Evolutionary conservation across 2,888 invertebrate species (phyloP).

Genomic region (Atrina japonica): DNA sequence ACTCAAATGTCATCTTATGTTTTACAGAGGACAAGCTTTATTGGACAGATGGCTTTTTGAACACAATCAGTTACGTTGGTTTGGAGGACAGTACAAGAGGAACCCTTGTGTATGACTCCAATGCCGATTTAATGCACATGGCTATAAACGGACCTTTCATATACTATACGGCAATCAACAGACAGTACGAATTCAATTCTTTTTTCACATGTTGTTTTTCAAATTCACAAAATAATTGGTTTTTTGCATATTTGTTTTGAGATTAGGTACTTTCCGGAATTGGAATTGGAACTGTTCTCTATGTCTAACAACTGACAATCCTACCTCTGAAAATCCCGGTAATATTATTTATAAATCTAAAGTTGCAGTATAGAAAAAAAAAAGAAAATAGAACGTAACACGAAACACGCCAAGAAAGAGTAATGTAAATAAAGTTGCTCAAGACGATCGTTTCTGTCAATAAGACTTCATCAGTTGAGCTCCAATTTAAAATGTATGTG

Average conservation of each 20-base stretch:
- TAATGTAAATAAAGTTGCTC: too few relatives aligned
- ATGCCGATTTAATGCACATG: conserved; percentile 13
- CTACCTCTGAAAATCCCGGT: too few relatives aligned
- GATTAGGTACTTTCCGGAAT: background rate
- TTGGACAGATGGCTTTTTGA: conserved; percentile 17
- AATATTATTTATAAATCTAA: too few relatives aligned
- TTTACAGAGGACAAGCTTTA: conserved; percentile 16
- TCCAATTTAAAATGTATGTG: too few relatives aligned
- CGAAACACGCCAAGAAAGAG: too few relatives aligned
- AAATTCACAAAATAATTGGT: background rate
- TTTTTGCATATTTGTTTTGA: too few relatives aligned
- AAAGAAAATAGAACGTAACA: too few relatives aligned
- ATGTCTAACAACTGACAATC: too few relatives aligned
- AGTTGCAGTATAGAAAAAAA: too few relatives aligned
- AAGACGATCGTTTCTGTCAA: too few relatives aligned
- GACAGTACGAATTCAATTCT: conserved; percentile 13
- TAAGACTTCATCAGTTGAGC: too few relatives aligned
- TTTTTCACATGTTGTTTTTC: background rate
- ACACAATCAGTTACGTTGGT: conserved; percentile 11
- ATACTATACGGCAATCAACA: conserved; percentile 19
- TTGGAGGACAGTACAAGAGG: conserved; percentile 5
- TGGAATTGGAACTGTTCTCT: background rate
- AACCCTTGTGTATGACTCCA: conserved; percentile 12
- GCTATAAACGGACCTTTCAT: conserved; percentile 11
- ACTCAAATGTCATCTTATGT: too few relatives aligned